phyloP scores from a whole-genome alignment of 1,140 invertebrate species.

The Brachionus sp. region DNA sequence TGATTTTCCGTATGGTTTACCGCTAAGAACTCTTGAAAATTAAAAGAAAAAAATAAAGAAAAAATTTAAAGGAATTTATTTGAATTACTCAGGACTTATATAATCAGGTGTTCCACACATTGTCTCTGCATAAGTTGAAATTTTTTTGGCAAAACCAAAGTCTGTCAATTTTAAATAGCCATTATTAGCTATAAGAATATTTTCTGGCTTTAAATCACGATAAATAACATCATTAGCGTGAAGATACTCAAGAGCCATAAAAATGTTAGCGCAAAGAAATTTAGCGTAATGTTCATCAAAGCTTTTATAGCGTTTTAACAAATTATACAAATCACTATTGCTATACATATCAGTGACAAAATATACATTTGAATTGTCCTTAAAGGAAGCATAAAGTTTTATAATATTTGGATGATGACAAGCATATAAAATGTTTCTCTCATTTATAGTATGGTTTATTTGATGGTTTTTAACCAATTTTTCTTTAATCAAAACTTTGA shows the following conservation, averaged over 20 bases:
- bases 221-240: slow-evolving; percentile 66
- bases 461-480: slow-evolving; percentile 73
- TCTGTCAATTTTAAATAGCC: slow-evolving; percentile 49
- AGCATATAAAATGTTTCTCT: slow-evolving; percentile 87
- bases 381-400: slow-evolving; percentile 86
- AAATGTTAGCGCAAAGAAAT: slow-evolving; percentile 90
- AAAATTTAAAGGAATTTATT: background rate
- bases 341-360: slow-evolving; percentile 98
- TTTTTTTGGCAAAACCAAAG: slow-evolving; percentile 51
- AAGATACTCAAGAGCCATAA: slow-evolving; percentile 85
- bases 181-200: slow-evolving; percentile 41
- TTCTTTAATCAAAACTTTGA: slow-evolving; percentile 35
- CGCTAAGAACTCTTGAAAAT: slow-evolving; percentile 47
- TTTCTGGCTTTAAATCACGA: slow-evolving; percentile 48
- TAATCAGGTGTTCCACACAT: slow-evolving; percentile 52
- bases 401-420: slow-evolving; percentile 91
- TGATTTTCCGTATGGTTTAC: slow-evolving; percentile 33
- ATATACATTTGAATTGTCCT: slow-evolving; percentile 82
- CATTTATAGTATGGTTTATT: slow-evolving; percentile 89
- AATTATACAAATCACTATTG: slow-evolving; percentile 97
- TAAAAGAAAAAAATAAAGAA: background rate
- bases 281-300: slow-evolving; percentile 70
- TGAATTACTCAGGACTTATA: slow-evolving; percentile 44
- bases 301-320: slow-evolving; percentile 77
- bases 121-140: slow-evolving; percentile 48